These are phyloP conservation scores for Emmelina monodactyla DNA, from an alignment of 2,888 invertebrate species.

Conservation along the genomic window DNA sequence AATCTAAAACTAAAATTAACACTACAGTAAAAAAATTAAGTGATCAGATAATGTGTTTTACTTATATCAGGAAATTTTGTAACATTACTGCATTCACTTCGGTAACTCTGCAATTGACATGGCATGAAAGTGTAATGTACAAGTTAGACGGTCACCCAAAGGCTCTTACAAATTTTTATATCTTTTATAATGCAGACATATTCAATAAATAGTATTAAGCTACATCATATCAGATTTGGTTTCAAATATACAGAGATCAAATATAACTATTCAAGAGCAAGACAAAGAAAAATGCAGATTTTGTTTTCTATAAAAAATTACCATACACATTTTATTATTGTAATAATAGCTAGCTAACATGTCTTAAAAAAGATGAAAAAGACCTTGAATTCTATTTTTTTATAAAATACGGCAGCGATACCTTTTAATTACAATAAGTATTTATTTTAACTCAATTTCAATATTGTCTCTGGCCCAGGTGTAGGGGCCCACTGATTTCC, in stretches of 20 bases:
- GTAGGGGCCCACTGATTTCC: constrained; percentile 31
- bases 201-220: constrained; percentile 21
- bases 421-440: constrained; percentile 62
- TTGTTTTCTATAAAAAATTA: constrained; percentile 56
- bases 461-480: constrained; percentile 59
- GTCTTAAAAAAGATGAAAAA: constrained; percentile 66
- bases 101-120: constrained; percentile 37
- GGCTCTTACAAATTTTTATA: constrained; percentile 25
- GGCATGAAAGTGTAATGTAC: constrained; percentile 4
- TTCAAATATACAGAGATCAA: constrained; percentile 55
- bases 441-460: constrained; percentile 63
- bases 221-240: constrained; percentile 44
- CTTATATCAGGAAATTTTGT: constrained; percentile 19
- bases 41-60: too few relatives aligned
- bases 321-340: constrained; percentile 59
- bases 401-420: constrained; percentile 63
- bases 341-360: constrained; percentile 60
- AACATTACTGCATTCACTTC: constrained; percentile 21
- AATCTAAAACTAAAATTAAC: constrained; percentile 46
- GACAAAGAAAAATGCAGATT: constrained; percentile 53
- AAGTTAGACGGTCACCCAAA: neutral
- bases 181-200: constrained; percentile 19
- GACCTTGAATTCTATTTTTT: constrained; percentile 59
- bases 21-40: constrained; percentile 32
- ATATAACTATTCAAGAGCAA: constrained; percentile 32